Base-by-base conservation (phyloP, 2,113 vertebrate genomes). In the Cathartes aura region DNA sequence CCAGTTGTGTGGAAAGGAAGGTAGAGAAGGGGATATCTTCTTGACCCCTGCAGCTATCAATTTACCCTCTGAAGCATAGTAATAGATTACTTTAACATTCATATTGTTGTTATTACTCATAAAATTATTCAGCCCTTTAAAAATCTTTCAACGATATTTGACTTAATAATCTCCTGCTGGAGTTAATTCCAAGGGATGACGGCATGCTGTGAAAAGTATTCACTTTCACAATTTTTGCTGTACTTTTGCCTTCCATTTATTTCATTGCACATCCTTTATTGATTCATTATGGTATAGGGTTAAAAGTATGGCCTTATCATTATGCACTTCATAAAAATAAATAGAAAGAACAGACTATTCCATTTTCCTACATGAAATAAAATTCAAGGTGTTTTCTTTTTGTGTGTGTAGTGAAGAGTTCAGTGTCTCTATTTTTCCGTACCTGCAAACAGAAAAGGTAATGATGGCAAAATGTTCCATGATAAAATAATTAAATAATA, bases 91-190 rank as follows among this genome's bases (percentile, higher is more conserved):
- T 94, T 96, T 71, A 95, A 86, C 71, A 84, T 93, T 90, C 63
- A 43, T 62, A 87, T 90, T 96, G 83, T 89, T 94, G 75, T 92
- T 95, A 93, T 88, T 96, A 92, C 89, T 91, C 70, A 93, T 64
- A 95, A 95, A 95, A 95, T 94, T 97, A 97, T 95, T 92, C 84
- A 95, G 47, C 53, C 64, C 79, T 94, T 95, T 94, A 87, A 97
- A 95, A 97, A 74, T 86, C 83, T 94, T 97, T 82, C 64, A 89
- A 38, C 36, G 4, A 76, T 89, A 93, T 96, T 97, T 96, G 93
- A 84, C 32, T 95, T 95, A 90, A 95, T 95, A 94, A 86, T 97
- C 90, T 93, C 96, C 95, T 93, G 89, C 95, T 96, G 94, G 84
- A 96, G 43, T 94, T 97, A 93, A 94, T 97, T 95, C 94, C 68